phyloP scores from a whole-genome alignment of 2,113 vertebrate species.

The Sylvietta virens region DNA sequence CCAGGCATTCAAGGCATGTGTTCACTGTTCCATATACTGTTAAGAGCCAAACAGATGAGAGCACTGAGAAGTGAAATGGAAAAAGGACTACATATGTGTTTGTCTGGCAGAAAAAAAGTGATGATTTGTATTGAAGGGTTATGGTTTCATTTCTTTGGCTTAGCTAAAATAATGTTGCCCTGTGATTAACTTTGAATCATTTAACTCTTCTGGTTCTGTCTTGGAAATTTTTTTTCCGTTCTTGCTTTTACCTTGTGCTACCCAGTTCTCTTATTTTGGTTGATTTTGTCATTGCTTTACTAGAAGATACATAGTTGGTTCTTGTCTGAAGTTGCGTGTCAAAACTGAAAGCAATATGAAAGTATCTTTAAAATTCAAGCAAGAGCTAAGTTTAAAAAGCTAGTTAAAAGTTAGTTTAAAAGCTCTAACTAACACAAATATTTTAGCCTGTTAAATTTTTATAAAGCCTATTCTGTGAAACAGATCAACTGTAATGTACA shows the following conservation, averaged over 20 bases:
- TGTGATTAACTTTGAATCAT: not conserved
- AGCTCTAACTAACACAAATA: not conserved
- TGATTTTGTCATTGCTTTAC: not conserved
- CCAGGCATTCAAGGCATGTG: not conserved
- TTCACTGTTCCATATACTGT: not conserved
- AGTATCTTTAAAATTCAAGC: not conserved
- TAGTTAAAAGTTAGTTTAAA: too few relatives aligned
- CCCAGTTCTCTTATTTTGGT: not conserved
- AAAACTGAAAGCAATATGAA: not conserved
- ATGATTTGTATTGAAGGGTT: not conserved
- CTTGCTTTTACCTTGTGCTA: not conserved
- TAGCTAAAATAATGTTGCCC: not conserved
- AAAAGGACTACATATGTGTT: not conserved
- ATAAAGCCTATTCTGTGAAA: not conserved
- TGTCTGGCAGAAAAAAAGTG: not conserved
- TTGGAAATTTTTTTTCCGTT: not conserved
- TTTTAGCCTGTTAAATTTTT: not conserved
- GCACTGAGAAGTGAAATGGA: not conserved
- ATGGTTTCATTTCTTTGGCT: not conserved
- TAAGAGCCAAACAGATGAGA: not conserved
- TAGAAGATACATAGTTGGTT: not conserved
- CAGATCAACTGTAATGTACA: rapidly evolving
- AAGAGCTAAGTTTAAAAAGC: not conserved
- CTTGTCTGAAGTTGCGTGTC: not conserved
- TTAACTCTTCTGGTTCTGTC: not conserved